Conservation (phyloP, 2,797 vertebrate species). For the Perodicticus potto region DNA sequence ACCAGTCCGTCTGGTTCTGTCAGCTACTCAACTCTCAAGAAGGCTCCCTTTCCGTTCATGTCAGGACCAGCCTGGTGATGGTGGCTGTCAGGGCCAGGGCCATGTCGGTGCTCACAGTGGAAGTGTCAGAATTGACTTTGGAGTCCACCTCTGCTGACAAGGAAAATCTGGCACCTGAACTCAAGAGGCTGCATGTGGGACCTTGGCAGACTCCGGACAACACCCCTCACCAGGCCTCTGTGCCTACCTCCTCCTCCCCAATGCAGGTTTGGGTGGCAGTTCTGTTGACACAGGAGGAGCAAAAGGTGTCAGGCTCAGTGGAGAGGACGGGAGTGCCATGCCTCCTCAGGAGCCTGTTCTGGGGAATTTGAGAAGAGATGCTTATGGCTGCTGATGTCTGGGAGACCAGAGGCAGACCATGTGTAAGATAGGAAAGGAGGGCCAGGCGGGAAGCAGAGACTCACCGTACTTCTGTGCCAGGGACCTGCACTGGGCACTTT, state of each 20-base stretch:
- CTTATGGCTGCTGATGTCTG: background rate
- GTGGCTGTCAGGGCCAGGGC: background rate
- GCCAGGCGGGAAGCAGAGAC: background rate
- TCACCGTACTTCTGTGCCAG: background rate
- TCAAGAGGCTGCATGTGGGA: background rate
- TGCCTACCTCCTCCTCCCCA: background rate
- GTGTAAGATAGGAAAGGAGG: background rate
- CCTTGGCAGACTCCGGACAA: background rate
- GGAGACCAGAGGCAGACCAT: background rate
- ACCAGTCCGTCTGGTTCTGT: conserved; percentile 27
- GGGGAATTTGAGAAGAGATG: background rate
- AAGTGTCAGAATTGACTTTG: background rate
- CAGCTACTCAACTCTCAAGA: background rate
- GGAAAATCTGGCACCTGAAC: background rate
- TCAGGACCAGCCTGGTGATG: background rate
- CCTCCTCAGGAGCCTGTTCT: background rate
- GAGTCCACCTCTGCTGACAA: background rate
- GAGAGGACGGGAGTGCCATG: background rate
- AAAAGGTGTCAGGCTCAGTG: background rate
- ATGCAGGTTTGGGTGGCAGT: background rate
- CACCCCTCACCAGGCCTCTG: background rate
- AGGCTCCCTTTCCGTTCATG: background rate
- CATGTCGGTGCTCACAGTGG: background rate
- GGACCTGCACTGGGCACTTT: background rate
- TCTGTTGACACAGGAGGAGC: background rate